A percentile compares a stretch with the other conserved stretches of the same genome.
Conservation (phyloP, 2,113 vertebrate species). For the Leptodactylus fuscus region DNA sequence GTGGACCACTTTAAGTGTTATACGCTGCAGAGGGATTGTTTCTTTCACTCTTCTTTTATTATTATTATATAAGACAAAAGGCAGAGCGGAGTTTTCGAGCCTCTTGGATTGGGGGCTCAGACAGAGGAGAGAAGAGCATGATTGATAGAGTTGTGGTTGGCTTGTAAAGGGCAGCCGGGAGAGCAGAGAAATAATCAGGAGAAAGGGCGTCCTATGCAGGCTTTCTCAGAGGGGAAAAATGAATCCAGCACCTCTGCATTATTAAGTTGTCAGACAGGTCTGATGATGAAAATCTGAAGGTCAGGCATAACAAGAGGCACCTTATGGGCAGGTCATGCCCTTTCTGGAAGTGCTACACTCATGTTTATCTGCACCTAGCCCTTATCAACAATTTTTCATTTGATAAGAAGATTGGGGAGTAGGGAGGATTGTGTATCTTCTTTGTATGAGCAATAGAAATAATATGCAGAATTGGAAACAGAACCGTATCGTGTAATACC, state of each 20-base stretch:
- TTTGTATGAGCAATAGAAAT: constrained; percentile 65
- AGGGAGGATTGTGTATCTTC: constrained; percentile 57
- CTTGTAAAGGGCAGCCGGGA: constrained; percentile 97
- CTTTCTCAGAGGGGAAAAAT: constrained; percentile 86
- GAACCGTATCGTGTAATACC: constrained; percentile 75
- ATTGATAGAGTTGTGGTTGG: constrained; percentile 98
- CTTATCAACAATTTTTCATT: constrained; percentile 98
- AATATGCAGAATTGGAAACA: constrained; percentile 67
- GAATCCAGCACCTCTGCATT: constrained; percentile 91
- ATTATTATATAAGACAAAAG: constrained; percentile 77
- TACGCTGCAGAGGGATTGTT: constrained; percentile 31
- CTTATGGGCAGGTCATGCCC: constrained; percentile 93
- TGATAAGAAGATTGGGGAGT: constrained; percentile 88
- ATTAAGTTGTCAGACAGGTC: constrained; percentile 91
- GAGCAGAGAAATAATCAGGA: constrained; percentile 97
- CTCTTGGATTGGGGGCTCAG: constrained; percentile 76
- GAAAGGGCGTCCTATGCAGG: constrained; percentile 87
- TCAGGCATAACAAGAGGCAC: constrained; percentile 97
- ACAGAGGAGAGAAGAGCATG: constrained; percentile 83
- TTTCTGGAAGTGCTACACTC: constrained; percentile 93
- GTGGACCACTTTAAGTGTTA: constrained; percentile 41
- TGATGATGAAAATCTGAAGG: constrained; percentile 99
- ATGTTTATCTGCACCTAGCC: constrained; percentile 99
- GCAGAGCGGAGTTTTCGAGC: constrained; percentile 74
- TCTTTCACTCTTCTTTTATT: constrained; percentile 33